Evolutionary conservation across 1,140 invertebrate genomes (phyloP), one percentile per base, ranked within the genome.

Genomic region (Drosophila asahinai): DNA sequence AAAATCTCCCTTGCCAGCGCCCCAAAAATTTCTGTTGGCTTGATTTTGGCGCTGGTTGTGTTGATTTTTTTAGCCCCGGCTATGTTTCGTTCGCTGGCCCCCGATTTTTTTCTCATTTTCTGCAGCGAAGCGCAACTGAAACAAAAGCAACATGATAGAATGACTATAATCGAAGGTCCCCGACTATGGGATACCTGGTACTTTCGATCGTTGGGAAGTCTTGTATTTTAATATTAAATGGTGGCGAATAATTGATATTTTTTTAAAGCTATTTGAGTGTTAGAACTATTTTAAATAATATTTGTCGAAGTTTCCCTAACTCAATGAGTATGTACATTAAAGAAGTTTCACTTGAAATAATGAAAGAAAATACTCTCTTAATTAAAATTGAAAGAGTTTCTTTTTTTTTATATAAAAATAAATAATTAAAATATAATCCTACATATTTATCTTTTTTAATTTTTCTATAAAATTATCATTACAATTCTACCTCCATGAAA

Each of bases 31-130:
- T 49, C 72, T 51, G 40, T 75, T 64, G 22, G 72, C 57, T 81
- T 87, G 62, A 68, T 77, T 65, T 77, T 70, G 67, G 78, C 77
- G 42, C 55, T 68, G 61, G 63, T 62, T 65, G 65, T 77, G 81
- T 84, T 84, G 75, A 89, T 89, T 89, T 89, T 87, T 87, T 79
- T 86, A 81, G 78, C 43, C 43, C 61, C 48, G 70, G 57, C 59
- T 51, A 48, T 77, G 61, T 80, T 83, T 78, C 36, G 33, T 17
- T 47, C 27, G 58, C 51, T 64, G 22, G 42, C 42, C 49, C 49
- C 49, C 7, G 52, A 48, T 67, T 74, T 67, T 65, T 71, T 79
- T 78, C 66, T 70, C 47, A 67, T 84, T 89, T 84, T 84, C 83
- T 76, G 70, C 86, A 89, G 70, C 78, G 63, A 66, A 81, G 77